Percentiles rank a stretch among this genome's conserved stretches.
Evolutionary conservation across 2,888 invertebrate genomes (phyloP).

Genomic region (Cantharis flavilabris): DNA sequence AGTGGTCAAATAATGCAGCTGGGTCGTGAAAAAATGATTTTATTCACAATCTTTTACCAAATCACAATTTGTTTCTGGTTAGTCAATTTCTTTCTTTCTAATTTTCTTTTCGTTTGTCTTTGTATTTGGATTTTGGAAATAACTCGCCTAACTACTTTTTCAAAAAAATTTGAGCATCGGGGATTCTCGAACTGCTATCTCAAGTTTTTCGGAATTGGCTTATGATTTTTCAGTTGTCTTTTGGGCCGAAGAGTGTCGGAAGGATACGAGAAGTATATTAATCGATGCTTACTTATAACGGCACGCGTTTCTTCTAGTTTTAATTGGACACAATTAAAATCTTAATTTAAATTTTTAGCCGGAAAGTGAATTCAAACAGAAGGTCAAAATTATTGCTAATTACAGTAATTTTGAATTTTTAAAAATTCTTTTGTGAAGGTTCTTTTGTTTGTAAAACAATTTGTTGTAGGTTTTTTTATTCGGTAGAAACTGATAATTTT

Average conservation of each 20-base stretch:
- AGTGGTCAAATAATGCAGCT: no score
- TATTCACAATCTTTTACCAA: no score
- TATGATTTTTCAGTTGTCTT: no score
- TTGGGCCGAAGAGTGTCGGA: not conserved
- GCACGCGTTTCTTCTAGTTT: not conserved
- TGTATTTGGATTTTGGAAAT: no score
- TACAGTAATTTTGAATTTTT: constrained; percentile 18
- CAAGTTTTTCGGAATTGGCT: no score
- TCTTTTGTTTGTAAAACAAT: not conserved
- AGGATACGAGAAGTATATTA: not conserved
- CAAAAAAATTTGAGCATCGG: no score
- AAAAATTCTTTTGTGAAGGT: constrained; percentile 5
- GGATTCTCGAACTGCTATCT: no score
- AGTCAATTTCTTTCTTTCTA: no score
- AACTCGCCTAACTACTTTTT: no score
- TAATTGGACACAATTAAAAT: not conserved
- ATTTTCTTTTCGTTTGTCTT: no score
- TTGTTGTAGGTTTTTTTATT: not conserved
- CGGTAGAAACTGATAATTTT: not conserved
- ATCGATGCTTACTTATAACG: not conserved
- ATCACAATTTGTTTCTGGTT: no score
- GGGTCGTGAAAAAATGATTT: no score
- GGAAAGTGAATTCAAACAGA: constrained; percentile 16
- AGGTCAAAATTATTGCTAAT: constrained; percentile 19
- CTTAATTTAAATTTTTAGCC: constrained; percentile 2